Evolutionary conservation across 2,888 invertebrate species (phyloP), one percentile per base, ranked within the genome.

Genomic region (Orthosia gracilis): DNA sequence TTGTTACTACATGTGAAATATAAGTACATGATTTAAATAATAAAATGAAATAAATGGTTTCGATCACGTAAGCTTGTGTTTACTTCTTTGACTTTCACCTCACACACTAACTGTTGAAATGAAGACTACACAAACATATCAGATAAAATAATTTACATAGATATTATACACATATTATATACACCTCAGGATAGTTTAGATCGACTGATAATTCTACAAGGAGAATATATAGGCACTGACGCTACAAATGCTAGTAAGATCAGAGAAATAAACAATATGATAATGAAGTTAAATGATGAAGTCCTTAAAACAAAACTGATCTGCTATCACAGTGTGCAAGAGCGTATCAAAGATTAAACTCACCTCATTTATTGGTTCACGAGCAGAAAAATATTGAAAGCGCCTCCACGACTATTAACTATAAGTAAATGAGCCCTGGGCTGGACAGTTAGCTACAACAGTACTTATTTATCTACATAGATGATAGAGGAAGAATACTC

Each of bases 11-110:
- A 90, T 92, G 88, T 88, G 88, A 91, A 91, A 89, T 89, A 89
- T 89, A 88, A 90, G 88, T 92, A 91, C 91, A 91, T 89, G 87
- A 91, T 89, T 85, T 90, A 91, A 91, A 91, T 90, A 92, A 91
- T 92, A 85, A 91, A 93, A 90, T 92, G 90, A 91, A 94, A 92
- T 91, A 92, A 92, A 93, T 89, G 88, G 88, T 92, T 93, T 87
- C 89, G 89, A 90, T 88, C 85, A 87, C 88, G 76, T 85, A 83
- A 80, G 79, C 76, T 77, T 88, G 85, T 81, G 82, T 89, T 88
- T 89, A 66, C 87, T 88, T 88, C 69, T 68, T 78, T 69, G 78
- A 79, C 75, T 79, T 74, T 80, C 82, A 47, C 73, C 70, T 73
- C 55, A 71, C 59, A 63, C 31, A 59, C 52, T 7, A 55, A 23